Conservation (phyloP, 2,113 vertebrate genomes). For the Oncorhynchus nerka region DNA sequence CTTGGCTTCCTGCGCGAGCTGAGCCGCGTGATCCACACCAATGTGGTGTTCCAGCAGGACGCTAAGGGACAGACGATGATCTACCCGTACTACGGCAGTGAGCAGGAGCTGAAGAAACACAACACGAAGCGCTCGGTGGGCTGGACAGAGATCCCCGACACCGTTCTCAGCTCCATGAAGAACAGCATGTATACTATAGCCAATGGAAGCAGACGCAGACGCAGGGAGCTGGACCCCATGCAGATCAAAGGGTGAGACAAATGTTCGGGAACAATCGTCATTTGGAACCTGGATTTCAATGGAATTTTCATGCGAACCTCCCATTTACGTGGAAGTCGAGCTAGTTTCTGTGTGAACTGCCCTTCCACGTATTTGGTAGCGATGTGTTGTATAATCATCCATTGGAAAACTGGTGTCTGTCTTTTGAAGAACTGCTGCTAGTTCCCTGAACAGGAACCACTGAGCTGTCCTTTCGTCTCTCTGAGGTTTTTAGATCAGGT, state of each 20-base stretch:
- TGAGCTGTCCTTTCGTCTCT: too few relatives aligned
- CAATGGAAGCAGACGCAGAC: constrained; percentile 53
- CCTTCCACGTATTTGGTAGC: too few relatives aligned
- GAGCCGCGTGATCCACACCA: constrained; percentile 92
- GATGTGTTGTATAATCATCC: too few relatives aligned
- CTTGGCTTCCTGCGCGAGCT: constrained; percentile 91
- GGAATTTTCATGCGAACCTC: too few relatives aligned
- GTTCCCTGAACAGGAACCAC: too few relatives aligned
- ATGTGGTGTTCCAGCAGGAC: constrained; percentile 87
- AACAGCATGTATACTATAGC: constrained; percentile 62
- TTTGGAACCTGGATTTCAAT: too few relatives aligned
- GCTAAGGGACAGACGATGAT: constrained; percentile 83
- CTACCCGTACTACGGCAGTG: constrained; percentile 88
- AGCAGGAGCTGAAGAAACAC: constrained; percentile 91
- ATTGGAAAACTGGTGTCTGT: too few relatives aligned
- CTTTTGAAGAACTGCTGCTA: too few relatives aligned
- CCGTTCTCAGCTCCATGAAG: constrained; percentile 70
- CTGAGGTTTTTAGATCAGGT: neutral
- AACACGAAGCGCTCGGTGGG: constrained; percentile 81
- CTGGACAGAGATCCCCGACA: constrained; percentile 68
- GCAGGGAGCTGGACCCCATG: constrained; percentile 85
- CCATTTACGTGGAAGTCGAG: too few relatives aligned
- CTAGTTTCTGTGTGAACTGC: too few relatives aligned
- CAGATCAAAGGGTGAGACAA: constrained; percentile 86
- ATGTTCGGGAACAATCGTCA: neutral